Evolutionary conservation across 2,888 invertebrate genomes (phyloP), one percentile per base, ranked within the genome.

Genomic region (Dasypogon diadema): DNA sequence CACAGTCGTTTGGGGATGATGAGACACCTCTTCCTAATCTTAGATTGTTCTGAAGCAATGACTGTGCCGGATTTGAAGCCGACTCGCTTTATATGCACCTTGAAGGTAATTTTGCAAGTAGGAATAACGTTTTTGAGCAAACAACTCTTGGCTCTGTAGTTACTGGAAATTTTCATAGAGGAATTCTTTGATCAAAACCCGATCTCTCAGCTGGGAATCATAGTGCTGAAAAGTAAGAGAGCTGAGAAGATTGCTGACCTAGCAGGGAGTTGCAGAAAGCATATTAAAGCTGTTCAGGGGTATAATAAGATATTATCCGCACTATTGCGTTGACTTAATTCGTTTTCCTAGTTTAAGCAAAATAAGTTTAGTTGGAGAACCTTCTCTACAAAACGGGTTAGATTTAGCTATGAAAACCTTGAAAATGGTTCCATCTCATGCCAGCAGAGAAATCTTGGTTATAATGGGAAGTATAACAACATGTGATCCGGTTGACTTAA

Each of bases 181-280:
- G 98, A 98, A 84, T 99, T 95, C 84, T 98, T 99, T 86, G 98
- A 99, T 86, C 97, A 98, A 85, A 99, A 99, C 87, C 99, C 99
- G 8, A 94, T 99, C 73, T 98, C 98, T 83, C 99, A 99, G 86
- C 87, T 99, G 79, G 99, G 99, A 22, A 88, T 99, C 42, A 93
- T 99, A 79, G 88, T 92, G 8, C 93, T 97, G 82, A 93, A 93
- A 82, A 97, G 97, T 83, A 99, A 99, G 86, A 89, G 97, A 80
- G 97, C 98, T 1, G 98, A 99, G 83, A 96, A 93, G 87, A 87
- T 98, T 2, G 93, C 94, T 55, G 97, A 98, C 79, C 87, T 99
- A 42, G 93, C 95, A 77, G 98, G 98, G 80, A 94, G 94, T 84
- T 88, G 91, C 2, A 90, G 92, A 77, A 93, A 94, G 84, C 95